Evolutionary conservation across 2,888 invertebrate genomes (phyloP), one percentile per base, ranked within the genome.

Genomic region (Pseudococcus jackbeardsleyi): DNA sequence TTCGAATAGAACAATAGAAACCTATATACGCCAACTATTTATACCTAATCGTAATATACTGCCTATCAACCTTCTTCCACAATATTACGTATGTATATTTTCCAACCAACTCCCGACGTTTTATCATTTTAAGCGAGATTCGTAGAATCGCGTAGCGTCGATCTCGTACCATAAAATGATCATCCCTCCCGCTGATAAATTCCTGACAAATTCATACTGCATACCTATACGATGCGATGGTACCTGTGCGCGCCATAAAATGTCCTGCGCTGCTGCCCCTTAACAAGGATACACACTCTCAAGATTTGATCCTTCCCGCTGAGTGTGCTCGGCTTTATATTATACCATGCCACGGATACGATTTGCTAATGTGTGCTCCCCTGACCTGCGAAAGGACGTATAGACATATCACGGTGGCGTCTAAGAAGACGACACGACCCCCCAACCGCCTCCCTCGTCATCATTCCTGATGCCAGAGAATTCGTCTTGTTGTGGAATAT

Each of bases 361-460:
- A 87, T 87, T 87, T 50, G 87, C 77, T 87, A 87, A 87, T 87
- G 87, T 50, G 26, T 77, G 50, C 15, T 6, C 77, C 39, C 50
- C 50, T 15, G 11, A 11, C 17, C 50, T 50, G 64, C 19, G 15
- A 50, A 50, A 15, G 50, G 50, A 15, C 15, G 15, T 50, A 50
- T 50, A 50, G 12, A 50, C 15, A 50, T 17, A 50, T 64, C 64
- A 22, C 19, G 64, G 64, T 77, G 77, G 77, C 48, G 50, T 77
- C 87, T 87, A 87, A 48, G 77, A 8, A 48, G 46, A 46, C 50
- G 50, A 50, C 50, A 50, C 50, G 50, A 11, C 15, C 11, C 17
- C 50, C 17, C 50, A 50, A 22, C 17, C 26, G 1, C 3, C 26
- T 33, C 26, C 26, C 26, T 33, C 26, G 3, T 33, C 26, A 2